These are phyloP conservation scores for Lamproptera curius DNA, from an alignment of 2,888 invertebrate species.

Conservation along the genomic window DNA sequence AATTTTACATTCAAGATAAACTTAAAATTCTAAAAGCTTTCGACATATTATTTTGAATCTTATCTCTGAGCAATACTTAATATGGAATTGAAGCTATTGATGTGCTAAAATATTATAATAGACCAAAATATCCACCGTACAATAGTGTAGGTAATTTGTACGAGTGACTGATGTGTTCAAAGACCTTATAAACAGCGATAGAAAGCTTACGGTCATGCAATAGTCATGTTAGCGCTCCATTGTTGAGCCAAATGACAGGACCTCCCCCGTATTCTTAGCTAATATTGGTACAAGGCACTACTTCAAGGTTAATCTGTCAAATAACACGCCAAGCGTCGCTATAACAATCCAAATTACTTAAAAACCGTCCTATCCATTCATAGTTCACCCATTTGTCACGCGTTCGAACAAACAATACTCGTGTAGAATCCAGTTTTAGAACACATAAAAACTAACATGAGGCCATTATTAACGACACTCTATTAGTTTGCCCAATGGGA, in stretches of 20 bases:
- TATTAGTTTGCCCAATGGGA: slow-evolving; percentile 19
- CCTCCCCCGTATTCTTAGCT: slow-evolving; percentile 16
- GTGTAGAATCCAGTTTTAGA: slow-evolving; percentile 19
- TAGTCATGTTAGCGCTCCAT: slow-evolving; percentile 8
- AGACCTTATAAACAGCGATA: background rate
- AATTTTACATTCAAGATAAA: too few species aligned
- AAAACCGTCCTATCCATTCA: slow-evolving; percentile 6
- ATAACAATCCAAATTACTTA: slow-evolving; percentile 11
- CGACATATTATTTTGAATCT: too few species aligned
- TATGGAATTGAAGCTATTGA: too few species aligned
- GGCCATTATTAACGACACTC: slow-evolving; percentile 18
- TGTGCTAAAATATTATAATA: too few species aligned
- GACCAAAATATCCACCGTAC: too few species aligned
- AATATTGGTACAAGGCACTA: slow-evolving; percentile 17
- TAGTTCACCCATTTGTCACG: slow-evolving; percentile 9
- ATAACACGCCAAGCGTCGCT: slow-evolving; percentile 12
- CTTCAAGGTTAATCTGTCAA: slow-evolving; percentile 15
- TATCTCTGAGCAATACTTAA: too few species aligned
- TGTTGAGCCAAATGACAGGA: slow-evolving; percentile 16
- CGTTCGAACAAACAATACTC: slow-evolving; percentile 10
- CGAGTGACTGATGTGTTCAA: background rate
- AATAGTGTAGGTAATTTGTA: too few species aligned
- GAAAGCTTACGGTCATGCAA: slow-evolving; percentile 14
- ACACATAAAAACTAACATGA: slow-evolving; percentile 18
- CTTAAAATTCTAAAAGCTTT: too few species aligned